phyloP scores from a whole-genome alignment of 2,888 invertebrate species.

The Amiota communis region DNA sequence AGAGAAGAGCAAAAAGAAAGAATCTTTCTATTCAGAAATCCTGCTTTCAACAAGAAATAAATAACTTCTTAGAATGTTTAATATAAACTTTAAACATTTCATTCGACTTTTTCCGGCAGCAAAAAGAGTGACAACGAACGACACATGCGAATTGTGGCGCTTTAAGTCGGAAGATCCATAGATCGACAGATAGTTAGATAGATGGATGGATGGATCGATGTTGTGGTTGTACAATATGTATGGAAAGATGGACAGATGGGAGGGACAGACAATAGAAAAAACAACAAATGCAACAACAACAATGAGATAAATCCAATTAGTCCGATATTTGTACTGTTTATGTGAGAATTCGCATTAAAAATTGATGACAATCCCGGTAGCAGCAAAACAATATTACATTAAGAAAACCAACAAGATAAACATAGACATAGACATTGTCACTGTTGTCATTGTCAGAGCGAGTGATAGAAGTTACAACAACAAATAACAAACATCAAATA shows the following conservation, averaged over 20 bases:
- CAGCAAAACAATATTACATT: slow-evolving; percentile 46
- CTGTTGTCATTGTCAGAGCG: slow-evolving; percentile 39
- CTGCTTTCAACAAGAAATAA: not conserved
- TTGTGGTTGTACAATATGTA: too few relatives aligned
- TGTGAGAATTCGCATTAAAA: slow-evolving; percentile 71
- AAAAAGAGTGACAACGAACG: slow-evolving; percentile 65
- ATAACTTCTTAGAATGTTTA: slow-evolving; percentile 23
- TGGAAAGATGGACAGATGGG: not conserved
- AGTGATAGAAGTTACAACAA: slow-evolving; percentile 32
- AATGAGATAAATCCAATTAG: slow-evolving; percentile 73
- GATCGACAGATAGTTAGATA: not conserved
- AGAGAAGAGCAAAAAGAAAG: too few relatives aligned
- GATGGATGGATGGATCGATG: not conserved
- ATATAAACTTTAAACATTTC: not conserved
- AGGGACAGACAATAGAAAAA: slow-evolving; percentile 11
- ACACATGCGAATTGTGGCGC: slow-evolving; percentile 40
- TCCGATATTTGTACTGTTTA: slow-evolving; percentile 73
- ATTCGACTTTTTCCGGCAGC: slow-evolving; percentile 58
- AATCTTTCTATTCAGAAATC: too few relatives aligned
- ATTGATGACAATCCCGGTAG: slow-evolving; percentile 64
- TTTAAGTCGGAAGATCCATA: not conserved
- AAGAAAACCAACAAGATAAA: slow-evolving; percentile 43
- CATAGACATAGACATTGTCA: slow-evolving; percentile 34
- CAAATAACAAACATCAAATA: slow-evolving; percentile 30
- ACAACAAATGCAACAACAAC: slow-evolving; percentile 32